Evolutionary conservation across 2,888 invertebrate species (phyloP).

Genomic region (Lasioglossum leucozonium): DNA sequence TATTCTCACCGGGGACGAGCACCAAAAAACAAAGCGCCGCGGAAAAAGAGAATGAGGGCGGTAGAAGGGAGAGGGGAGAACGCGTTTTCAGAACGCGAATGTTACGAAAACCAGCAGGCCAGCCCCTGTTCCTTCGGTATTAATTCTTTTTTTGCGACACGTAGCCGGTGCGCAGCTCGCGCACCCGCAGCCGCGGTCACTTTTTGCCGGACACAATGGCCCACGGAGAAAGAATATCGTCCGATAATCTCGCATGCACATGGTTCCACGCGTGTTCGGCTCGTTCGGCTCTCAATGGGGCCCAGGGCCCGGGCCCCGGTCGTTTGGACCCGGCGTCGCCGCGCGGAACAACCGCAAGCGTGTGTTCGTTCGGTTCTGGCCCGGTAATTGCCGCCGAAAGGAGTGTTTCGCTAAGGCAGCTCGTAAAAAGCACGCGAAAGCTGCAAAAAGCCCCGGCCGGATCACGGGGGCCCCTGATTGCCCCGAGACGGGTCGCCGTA

Average conservation of each 20-base stretch:
- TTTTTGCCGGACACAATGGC: constrained; percentile 56
- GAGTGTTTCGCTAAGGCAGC: constrained; percentile 38
- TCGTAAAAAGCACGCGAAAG: constrained; percentile 55
- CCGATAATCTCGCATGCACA: constrained; percentile 62
- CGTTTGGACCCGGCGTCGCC: constrained; percentile 31
- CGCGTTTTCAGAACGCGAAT: constrained; percentile 19
- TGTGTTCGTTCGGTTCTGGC: constrained; percentile 32
- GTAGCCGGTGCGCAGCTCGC: constrained; percentile 38
- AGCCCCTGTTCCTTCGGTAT: constrained; percentile 9
- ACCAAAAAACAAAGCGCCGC: background rate
- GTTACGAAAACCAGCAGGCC: constrained; percentile 13
- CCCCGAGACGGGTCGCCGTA: constrained; percentile 25
- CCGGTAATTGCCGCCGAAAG: constrained; percentile 54
- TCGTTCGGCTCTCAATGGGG: constrained; percentile 49
- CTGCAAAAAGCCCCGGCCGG: constrained; percentile 41
- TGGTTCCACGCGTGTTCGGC: constrained; percentile 51
- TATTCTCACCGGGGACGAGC: background rate
- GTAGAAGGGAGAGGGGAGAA: background rate
- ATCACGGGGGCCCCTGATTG: constrained; percentile 41
- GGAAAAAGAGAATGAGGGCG: background rate
- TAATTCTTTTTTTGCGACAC: constrained; percentile 55
- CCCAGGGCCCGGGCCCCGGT: background rate
- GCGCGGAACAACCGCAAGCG: constrained; percentile 44
- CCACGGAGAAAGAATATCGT: constrained; percentile 49
- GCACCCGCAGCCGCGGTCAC: constrained; percentile 30